phyloP scores from a whole-genome alignment of 2,797 vertebrate genomes.

The Agapornis canus region DNA sequence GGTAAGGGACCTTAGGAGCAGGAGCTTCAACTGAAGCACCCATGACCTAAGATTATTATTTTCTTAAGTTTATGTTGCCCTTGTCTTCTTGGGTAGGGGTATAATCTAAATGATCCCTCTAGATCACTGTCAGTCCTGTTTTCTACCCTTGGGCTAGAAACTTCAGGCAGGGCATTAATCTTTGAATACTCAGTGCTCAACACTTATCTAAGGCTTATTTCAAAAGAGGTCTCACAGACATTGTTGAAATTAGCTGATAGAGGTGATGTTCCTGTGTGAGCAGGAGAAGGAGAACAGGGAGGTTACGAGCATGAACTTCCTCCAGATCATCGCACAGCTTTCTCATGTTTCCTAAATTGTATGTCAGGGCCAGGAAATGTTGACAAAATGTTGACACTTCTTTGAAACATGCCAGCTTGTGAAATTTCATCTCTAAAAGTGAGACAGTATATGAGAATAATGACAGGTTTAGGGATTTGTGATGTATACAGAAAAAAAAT shows the following conservation, averaged over 20 bases:
- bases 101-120: neutral
- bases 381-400: neutral
- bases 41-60: conserved; percentile 9
- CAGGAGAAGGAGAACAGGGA: neutral
- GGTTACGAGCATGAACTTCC: neutral
- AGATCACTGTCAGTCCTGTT: conserved; percentile 24
- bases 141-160: conserved; percentile 22
- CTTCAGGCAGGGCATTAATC: neutral
- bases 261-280: neutral
- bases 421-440: neutral
- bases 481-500: neutral
- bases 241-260: neutral
- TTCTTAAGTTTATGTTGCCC: neutral
- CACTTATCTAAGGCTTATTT: conserved; percentile 37
- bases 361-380: neutral
- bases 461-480: neutral
- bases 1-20: neutral
- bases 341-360: neutral
- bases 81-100: conserved; percentile 10
- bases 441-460: neutral
- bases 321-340: neutral
- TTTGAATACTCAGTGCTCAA: neutral
- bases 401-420: neutral
- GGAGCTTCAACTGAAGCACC: neutral
- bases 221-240: conserved; percentile 5